Evolutionary conservation across 2,113 vertebrate genomes (phyloP).

Genomic region (Camelus dromedarius): DNA sequence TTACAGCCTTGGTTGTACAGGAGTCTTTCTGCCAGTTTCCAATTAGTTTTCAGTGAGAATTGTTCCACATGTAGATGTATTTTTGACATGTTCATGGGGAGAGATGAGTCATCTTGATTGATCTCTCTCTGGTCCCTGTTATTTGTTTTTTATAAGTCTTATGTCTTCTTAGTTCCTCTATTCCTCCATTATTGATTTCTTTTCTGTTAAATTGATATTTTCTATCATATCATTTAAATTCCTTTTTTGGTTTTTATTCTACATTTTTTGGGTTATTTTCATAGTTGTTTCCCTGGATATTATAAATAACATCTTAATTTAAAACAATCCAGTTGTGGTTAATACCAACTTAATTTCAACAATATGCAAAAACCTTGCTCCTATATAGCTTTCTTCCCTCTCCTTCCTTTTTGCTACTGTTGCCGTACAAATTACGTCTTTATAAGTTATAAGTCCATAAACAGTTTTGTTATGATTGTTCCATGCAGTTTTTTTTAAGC

Average conservation of each 20-base stretch:
- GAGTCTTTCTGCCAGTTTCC: background rate
- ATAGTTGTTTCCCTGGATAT: background rate
- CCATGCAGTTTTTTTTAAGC: background rate
- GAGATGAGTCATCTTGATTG: background rate
- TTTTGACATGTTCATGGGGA: background rate
- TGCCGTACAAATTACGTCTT: background rate
- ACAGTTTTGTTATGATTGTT: background rate
- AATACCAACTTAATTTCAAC: background rate
- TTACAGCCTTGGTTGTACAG: background rate
- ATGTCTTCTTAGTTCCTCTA: background rate
- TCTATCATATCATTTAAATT: background rate
- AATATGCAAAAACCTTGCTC: background rate
- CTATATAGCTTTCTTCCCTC: background rate
- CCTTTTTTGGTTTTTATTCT: background rate
- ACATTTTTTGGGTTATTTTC: background rate
- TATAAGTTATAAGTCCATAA: background rate
- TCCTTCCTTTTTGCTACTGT: background rate
- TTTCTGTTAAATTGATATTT: slow-evolving; percentile 9
- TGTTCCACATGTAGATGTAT: background rate
- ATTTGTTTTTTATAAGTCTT: background rate
- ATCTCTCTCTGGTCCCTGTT: background rate
- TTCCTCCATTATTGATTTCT: background rate
- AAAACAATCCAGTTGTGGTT: background rate
- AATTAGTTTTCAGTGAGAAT: background rate
- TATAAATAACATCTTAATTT: background rate